phyloP scores from a whole-genome alignment of 2,113 vertebrate species.

The Xyliphius kryptos region DNA sequence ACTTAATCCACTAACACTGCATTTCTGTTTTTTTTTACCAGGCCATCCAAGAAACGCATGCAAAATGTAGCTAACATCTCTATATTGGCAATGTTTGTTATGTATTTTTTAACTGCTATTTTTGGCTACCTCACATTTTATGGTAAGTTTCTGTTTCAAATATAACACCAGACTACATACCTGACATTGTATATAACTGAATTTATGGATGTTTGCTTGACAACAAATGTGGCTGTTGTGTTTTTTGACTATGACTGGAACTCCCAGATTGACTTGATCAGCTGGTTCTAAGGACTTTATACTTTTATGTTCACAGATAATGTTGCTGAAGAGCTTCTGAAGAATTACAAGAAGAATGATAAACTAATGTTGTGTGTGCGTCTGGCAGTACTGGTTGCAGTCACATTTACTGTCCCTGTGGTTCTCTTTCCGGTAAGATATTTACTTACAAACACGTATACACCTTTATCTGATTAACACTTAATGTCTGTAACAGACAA shows the following conservation, averaged over 20 bases:
- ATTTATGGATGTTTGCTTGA: no score
- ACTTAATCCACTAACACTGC: no score
- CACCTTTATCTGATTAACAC: neutral
- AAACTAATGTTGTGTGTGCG: slow-evolving; percentile 72
- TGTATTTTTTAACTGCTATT: slow-evolving; percentile 74
- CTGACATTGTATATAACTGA: no score
- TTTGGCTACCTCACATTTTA: slow-evolving; percentile 83
- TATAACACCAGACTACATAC: no score
- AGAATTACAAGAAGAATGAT: slow-evolving; percentile 69
- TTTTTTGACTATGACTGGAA: neutral
- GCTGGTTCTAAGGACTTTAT: neutral
- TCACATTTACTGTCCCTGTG: slow-evolving; percentile 78
- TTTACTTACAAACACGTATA: neutral
- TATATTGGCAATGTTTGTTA: slow-evolving; percentile 74
- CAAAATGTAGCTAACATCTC: slow-evolving; percentile 74
- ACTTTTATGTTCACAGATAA: slow-evolving; percentile 46
- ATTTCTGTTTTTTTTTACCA: slow-evolving; percentile 39
- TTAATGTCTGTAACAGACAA: no score
- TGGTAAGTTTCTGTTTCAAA: slow-evolving; percentile 53
- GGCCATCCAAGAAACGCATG: slow-evolving; percentile 73
- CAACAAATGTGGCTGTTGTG: neutral
- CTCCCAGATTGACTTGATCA: no score
- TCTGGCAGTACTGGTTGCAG: slow-evolving; percentile 71
- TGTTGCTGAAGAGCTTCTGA: slow-evolving; percentile 71
- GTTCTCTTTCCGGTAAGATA: slow-evolving; percentile 74